These are phyloP conservation scores for Drosophila seguyi DNA, from an alignment of 1,140 invertebrate species.

Conservation along the genomic window DNA sequence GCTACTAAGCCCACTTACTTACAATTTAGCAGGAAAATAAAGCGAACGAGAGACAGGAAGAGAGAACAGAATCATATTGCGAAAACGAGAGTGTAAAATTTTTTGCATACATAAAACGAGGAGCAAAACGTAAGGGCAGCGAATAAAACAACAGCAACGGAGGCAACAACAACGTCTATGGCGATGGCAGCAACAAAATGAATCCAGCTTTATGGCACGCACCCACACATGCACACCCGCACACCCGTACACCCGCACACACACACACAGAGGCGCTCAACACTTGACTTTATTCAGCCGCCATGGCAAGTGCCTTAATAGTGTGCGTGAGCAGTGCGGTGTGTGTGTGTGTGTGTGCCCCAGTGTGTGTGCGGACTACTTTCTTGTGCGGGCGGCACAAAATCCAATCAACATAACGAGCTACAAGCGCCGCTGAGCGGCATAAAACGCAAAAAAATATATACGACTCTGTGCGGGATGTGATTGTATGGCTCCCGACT, in stretches of 20 bases:
- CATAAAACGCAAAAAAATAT: slow-evolving; percentile 76
- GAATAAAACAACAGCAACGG: slow-evolving; percentile 49
- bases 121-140: slow-evolving; percentile 50
- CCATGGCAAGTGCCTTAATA: slow-evolving; percentile 68
- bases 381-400: slow-evolving; percentile 78
- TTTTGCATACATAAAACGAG: slow-evolving; percentile 76
- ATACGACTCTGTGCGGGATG: slow-evolving; percentile 36
- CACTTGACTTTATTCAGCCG: slow-evolving; percentile 81
- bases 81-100: slow-evolving; percentile 82
- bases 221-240: slow-evolving; percentile 29
- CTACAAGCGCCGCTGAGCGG: slow-evolving; percentile 80
- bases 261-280: slow-evolving; percentile 31
- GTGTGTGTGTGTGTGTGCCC: slow-evolving; percentile 9
- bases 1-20: slow-evolving; percentile 83
- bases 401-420: slow-evolving; percentile 84
- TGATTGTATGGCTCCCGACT: slow-evolving; percentile 40
- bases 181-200: slow-evolving; percentile 52
- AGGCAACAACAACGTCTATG: background rate
- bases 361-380: slow-evolving; percentile 66
- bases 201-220: slow-evolving; percentile 83
- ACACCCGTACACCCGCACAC: too few relatives aligned
- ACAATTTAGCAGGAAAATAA: slow-evolving; percentile 77
- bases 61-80: slow-evolving; percentile 58
- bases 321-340: slow-evolving; percentile 65
- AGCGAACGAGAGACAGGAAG: slow-evolving; percentile 46